phyloP scores from a whole-genome alignment of 2,888 invertebrate species.

The Listrodromus nycthemerus region DNA sequence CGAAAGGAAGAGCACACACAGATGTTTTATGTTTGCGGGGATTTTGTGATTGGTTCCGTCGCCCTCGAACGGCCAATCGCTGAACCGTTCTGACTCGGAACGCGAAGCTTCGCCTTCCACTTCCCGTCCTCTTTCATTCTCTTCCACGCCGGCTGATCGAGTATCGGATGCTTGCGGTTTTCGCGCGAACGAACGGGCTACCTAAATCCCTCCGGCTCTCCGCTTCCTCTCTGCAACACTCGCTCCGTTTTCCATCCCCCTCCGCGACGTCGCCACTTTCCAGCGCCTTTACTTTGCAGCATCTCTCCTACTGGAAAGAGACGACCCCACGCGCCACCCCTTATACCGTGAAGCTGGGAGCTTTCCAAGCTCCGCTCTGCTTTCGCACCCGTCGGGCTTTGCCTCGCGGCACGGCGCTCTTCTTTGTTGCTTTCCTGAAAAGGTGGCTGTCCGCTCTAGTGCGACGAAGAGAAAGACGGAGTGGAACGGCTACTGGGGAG shows the following conservation, averaged over 20 bases:
- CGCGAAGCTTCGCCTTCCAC: conserved; percentile 55
- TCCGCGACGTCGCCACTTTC: conserved; percentile 59
- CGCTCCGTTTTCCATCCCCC: conserved; percentile 55
- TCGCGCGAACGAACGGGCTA: conserved; percentile 68
- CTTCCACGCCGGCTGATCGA: conserved; percentile 69
- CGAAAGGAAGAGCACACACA: conserved; percentile 9
- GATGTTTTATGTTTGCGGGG: conserved; percentile 4
- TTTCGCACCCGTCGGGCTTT: conserved; percentile 62
- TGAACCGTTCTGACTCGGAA: conserved; percentile 1
- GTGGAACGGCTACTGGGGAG: conserved; percentile 9
- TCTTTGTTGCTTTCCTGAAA: conserved; percentile 71
- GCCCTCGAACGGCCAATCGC: conserved; percentile 55
- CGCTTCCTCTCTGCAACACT: conserved; percentile 19
- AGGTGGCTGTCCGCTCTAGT: conserved; percentile 67
- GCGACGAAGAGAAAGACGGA: conserved; percentile 48
- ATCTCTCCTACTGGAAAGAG: conserved; percentile 41
- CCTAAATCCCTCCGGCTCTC: conserved; percentile 66
- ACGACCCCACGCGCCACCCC: conserved; percentile 31
- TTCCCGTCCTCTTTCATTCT: conserved; percentile 60
- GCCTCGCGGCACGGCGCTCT: conserved; percentile 61
- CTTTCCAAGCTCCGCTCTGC: conserved; percentile 55
- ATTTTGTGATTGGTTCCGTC: conserved; percentile 26
- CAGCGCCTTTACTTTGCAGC: conserved; percentile 37
- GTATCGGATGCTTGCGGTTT: conserved; percentile 74
- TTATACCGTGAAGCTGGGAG: conserved; percentile 37